Percentiles rank a stretch among this genome's conserved stretches.
Evolutionary conservation across 37 sponge, comb jelly and placozoan genomes (phyloP).

Genomic region (Ephydatia muelleri): DNA sequence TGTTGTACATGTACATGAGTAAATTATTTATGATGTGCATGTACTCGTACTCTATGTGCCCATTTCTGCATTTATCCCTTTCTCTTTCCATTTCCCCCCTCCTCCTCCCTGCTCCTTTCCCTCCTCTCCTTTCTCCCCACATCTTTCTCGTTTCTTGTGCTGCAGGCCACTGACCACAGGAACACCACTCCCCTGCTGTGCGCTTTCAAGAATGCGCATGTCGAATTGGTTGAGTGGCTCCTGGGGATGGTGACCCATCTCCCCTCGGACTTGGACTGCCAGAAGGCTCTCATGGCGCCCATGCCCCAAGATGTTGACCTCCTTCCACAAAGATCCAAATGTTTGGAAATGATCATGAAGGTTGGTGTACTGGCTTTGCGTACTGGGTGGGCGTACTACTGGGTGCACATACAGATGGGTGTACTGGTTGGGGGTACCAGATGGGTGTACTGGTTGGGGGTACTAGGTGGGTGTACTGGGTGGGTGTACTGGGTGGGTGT

Average conservation of each 20-base stretch:
- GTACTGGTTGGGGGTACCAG: too few relatives aligned
- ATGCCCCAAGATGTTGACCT: constrained; percentile 74
- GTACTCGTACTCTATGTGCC: background rate
- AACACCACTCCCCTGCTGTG: constrained; percentile 86
- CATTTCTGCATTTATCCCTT: background rate
- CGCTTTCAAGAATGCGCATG: constrained; percentile 88
- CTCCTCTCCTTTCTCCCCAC: background rate
- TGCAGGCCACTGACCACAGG: constrained; percentile 81
- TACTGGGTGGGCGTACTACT: too few relatives aligned
- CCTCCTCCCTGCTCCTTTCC: background rate
- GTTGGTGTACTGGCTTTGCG: constrained; percentile 17
- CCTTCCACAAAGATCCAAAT: constrained; percentile 76
- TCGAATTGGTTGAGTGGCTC: constrained; percentile 97
- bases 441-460: too few relatives aligned
- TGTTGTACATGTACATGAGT: constrained; percentile 15
- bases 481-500: too few relatives aligned
- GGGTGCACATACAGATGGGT: too few relatives aligned
- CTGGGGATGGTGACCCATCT: constrained; percentile 86
- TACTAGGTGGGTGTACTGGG: too few relatives aligned
- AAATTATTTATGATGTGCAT: background rate
- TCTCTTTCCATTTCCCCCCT: background rate
- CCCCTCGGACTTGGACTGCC: constrained; percentile 94
- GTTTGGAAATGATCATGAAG: constrained; percentile 95
- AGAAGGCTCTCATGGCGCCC: constrained; percentile 92
- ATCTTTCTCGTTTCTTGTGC: background rate